phyloP scores from a whole-genome alignment of 2,888 invertebrate species.

The Epistrophe eligans region DNA sequence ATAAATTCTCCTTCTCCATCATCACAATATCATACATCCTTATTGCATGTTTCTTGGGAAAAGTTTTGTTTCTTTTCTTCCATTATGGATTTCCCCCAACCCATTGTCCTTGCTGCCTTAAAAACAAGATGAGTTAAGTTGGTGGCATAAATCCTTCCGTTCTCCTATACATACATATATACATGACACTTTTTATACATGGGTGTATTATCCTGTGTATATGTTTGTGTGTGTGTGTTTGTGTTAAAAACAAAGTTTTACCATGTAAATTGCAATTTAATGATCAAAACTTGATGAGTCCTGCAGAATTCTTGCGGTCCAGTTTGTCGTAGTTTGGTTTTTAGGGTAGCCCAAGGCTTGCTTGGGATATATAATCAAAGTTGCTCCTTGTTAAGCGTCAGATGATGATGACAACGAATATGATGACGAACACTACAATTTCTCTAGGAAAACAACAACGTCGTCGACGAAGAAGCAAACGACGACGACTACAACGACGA shows the following conservation, averaged over 20 bases:
- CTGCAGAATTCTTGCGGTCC: conserved; percentile 75
- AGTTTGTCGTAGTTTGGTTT: conserved; percentile 73
- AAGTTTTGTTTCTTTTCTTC: conserved; percentile 48
- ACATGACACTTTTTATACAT: conserved; percentile 14
- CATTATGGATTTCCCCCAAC: conserved; percentile 53
- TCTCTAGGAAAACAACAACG: neutral
- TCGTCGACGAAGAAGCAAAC: neutral
- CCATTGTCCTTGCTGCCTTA: conserved; percentile 37
- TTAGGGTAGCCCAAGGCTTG: conserved; percentile 64
- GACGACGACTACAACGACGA: conserved; percentile 30
- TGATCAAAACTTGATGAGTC: conserved; percentile 76
- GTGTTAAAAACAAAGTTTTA: conserved; percentile 73
- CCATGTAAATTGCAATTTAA: conserved; percentile 76
- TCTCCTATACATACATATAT: neutral
- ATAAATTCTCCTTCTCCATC: neutral
- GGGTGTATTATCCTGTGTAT: neutral
- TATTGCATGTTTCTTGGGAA: conserved; percentile 56
- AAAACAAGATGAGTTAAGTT: conserved; percentile 50
- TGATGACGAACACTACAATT: conserved; percentile 8
- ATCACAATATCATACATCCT: conserved; percentile 30
- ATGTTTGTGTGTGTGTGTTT: conserved; percentile 19
- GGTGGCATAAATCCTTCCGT: conserved; percentile 66
- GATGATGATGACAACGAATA: conserved; percentile 61
- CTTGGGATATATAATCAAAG: conserved; percentile 69
- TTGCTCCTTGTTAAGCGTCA: conserved; percentile 72